These are phyloP conservation scores for Tragelaphus strepsiceros DNA, from an alignment of 2,113 vertebrate genomes.

Conservation along the genomic window DNA sequence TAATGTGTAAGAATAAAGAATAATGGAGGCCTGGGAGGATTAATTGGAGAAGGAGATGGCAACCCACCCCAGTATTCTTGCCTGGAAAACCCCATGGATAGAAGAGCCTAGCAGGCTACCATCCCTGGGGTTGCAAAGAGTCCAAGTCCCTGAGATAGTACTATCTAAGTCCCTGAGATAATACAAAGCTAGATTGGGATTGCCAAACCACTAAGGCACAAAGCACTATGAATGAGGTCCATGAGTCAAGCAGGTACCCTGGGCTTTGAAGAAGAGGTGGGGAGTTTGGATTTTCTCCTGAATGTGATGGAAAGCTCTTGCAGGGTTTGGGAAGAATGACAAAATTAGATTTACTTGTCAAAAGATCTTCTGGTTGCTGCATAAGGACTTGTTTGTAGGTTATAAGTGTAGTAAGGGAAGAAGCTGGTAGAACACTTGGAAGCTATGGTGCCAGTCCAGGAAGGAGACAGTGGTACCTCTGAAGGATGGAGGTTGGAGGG, in stretches of 20 bases:
- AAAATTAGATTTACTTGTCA: neutral
- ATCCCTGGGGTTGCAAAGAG: neutral
- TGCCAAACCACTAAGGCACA: too few species aligned
- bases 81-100: neutral
- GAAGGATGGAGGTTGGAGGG: neutral
- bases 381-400: neutral
- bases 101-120: neutral
- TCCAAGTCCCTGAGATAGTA: neutral
- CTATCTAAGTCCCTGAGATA: neutral
- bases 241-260: neutral
- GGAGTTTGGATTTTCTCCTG: neutral
- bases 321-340: neutral
- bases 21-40: neutral
- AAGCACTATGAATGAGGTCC: neutral
- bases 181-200: neutral
- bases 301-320: neutral
- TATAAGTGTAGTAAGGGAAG: neutral
- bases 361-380: neutral
- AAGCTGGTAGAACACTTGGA: neutral
- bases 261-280: neutral
- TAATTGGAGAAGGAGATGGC: neutral
- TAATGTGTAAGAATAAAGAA: neutral
- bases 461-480: neutral
- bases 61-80: neutral
- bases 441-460: too few species aligned